Percentiles rank a stretch among this genome's conserved stretches.
Conservation (phyloP, 2,888 invertebrate species). For the Tenthredo notha region DNA sequence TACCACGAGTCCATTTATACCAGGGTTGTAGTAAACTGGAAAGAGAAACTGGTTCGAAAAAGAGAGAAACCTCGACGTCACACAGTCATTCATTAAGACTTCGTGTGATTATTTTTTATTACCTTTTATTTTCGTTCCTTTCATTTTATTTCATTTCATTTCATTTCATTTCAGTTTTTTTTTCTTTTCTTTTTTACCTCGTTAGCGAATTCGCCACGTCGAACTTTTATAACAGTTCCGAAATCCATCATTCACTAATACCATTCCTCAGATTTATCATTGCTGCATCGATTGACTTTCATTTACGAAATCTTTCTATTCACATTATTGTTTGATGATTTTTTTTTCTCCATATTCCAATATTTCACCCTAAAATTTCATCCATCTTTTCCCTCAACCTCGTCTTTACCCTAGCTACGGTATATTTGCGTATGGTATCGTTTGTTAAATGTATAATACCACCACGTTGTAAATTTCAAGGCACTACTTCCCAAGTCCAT, state of each 20-base stretch:
- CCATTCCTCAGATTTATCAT: neutral
- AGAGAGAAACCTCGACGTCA: slow-evolving; percentile 4
- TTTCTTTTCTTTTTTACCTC: slow-evolving; percentile 67
- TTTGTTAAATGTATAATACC: neutral
- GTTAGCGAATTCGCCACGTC: slow-evolving; percentile 62
- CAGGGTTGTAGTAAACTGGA: neutral
- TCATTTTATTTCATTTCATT: slow-evolving; percentile 61
- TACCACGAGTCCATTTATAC: slow-evolving; percentile 7
- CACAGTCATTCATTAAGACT: slow-evolving; percentile 71
- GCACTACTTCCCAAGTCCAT: neutral
- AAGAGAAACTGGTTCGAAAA: neutral
- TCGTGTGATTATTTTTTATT: slow-evolving; percentile 68
- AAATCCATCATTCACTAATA: neutral
- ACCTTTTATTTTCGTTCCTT: slow-evolving; percentile 66
- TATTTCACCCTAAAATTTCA: too few relatives aligned
- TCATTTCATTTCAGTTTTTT: slow-evolving; percentile 56
- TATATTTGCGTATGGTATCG: neutral
- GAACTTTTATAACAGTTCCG: slow-evolving; percentile 18
- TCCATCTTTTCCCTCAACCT: too few relatives aligned
- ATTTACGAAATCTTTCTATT: neutral
- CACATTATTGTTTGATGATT: neutral
- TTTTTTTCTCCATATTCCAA: too few relatives aligned
- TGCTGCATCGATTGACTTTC: neutral
- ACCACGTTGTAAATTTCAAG: slow-evolving; percentile 19
- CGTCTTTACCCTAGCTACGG: too few relatives aligned